These are phyloP conservation scores for Hemaris fuciformis DNA, from an alignment of 2,888 invertebrate genomes.

Conservation along the genomic window DNA sequence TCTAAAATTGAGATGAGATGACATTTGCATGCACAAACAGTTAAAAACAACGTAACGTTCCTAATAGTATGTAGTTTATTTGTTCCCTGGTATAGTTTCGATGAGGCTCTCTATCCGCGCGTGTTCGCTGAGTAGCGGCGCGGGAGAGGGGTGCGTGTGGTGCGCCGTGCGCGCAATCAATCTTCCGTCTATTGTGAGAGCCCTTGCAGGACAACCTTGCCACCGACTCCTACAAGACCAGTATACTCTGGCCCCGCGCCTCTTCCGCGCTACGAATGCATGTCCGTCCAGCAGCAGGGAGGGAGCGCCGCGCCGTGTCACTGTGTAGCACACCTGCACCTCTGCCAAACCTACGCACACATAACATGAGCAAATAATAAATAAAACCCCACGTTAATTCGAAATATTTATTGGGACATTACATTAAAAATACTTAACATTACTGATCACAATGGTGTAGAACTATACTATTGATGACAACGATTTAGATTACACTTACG, in stretches of 20 bases:
- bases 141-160: constrained; percentile 58
- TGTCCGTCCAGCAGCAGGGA: constrained; percentile 64
- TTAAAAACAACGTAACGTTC: neutral
- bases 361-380: constrained; percentile 18
- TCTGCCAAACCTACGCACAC: constrained; percentile 35
- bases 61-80: neutral
- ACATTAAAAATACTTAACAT: constrained; percentile 29
- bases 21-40: too few relatives aligned
- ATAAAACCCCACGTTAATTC: constrained; percentile 18
- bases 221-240: constrained; percentile 68
- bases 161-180: constrained; percentile 43
- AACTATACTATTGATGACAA: constrained; percentile 30
- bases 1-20: too few relatives aligned
- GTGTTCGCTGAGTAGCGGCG: constrained; percentile 45
- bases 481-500: constrained; percentile 17
- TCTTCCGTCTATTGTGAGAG: constrained; percentile 61
- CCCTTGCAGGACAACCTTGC: constrained; percentile 61
- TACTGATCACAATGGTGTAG: constrained; percentile 44
- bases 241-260: constrained; percentile 67
- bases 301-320: constrained; percentile 72
- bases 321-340: constrained; percentile 58
- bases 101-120: constrained; percentile 69
- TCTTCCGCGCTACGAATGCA: constrained; percentile 67
- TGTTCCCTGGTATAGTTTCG: constrained; percentile 49
- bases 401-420: constrained; percentile 42